A percentile compares a stretch with the other conserved stretches of the same genome.
Evolutionary conservation across 2,113 vertebrate genomes (phyloP).

Genomic region (Glaucomys volans): DNA sequence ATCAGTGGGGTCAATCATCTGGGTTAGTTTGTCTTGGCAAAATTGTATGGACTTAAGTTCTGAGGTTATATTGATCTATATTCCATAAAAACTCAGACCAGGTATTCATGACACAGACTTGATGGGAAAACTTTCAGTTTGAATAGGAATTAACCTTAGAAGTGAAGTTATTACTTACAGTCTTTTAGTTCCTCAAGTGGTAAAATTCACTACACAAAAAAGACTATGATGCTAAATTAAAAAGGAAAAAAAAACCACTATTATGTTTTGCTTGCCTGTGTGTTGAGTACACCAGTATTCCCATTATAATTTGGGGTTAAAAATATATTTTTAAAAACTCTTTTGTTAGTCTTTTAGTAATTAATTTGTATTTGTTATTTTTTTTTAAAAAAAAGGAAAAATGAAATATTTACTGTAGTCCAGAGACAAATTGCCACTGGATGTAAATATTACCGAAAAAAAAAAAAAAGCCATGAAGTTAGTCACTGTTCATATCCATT

Average conservation of each 20-base stretch:
- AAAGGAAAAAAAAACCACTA: background rate
- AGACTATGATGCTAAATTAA: slow-evolving; percentile 1
- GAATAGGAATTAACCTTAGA: slow-evolving; percentile 35
- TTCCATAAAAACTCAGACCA: slow-evolving; percentile 62
- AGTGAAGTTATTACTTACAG: background rate
- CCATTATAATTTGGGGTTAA: slow-evolving; percentile 19
- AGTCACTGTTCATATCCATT: background rate
- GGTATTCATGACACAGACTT: slow-evolving; percentile 55
- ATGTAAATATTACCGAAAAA: background rate
- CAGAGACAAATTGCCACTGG: background rate
- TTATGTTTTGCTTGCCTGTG: background rate
- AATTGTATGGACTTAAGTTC: slow-evolving; percentile 48
- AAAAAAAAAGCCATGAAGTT: background rate
- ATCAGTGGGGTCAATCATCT: slow-evolving; percentile 67
- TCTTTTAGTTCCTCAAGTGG: background rate
- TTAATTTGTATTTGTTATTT: slow-evolving; percentile 42
- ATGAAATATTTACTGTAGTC: background rate
- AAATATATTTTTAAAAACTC: background rate
- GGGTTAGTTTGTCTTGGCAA: slow-evolving; percentile 77
- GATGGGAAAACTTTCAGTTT: slow-evolving; percentile 7
- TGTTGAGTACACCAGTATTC: slow-evolving; percentile 26
- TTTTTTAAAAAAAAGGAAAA: background rate
- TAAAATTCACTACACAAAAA: background rate
- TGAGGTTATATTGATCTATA: slow-evolving; percentile 63
- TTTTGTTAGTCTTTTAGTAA: slow-evolving; percentile 42